A percentile compares a stretch with the other conserved stretches of the same genome.
Conservation (phyloP, 2,113 vertebrate species). For the Lipophrys pholis region DNA sequence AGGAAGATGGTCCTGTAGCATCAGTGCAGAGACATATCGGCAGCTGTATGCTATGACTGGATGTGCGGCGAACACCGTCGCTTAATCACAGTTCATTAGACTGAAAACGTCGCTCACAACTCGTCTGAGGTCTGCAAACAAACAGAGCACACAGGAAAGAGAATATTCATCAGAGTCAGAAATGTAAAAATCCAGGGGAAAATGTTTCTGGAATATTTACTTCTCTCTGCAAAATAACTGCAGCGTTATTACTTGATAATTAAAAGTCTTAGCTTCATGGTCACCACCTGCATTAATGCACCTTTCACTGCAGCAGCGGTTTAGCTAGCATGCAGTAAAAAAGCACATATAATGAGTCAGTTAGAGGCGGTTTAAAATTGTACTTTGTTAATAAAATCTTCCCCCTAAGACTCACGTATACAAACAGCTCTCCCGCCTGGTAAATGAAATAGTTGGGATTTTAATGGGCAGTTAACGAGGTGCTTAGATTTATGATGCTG, state of each 20-base stretch:
- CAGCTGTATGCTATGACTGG: background rate
- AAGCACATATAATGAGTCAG: conserved; percentile 7
- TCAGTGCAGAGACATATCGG: conserved; percentile 18
- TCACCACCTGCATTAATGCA: background rate
- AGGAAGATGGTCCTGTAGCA: conserved; percentile 2
- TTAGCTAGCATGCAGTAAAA: conserved; percentile 21
- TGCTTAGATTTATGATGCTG: conserved; percentile 66
- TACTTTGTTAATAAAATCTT: conserved; percentile 38
- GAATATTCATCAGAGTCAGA: background rate
- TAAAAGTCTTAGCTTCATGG: background rate
- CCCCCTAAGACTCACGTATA: conserved; percentile 28
- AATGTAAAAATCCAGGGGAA: background rate
- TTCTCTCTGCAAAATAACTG: background rate
- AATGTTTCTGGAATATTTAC: background rate
- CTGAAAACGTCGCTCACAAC: conserved; percentile 1
- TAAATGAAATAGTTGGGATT: conserved; percentile 72
- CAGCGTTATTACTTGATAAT: background rate
- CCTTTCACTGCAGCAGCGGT: conserved; percentile 2
- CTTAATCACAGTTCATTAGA: conserved; percentile 7
- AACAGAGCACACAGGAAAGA: too few relatives aligned
- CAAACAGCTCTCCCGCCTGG: conserved; percentile 49
- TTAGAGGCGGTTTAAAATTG: conserved; percentile 42
- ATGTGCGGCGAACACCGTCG: background rate
- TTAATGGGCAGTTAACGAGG: conserved; percentile 76
- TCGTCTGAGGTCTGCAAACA: background rate